These are phyloP conservation scores for Colinus virginianus DNA, from an alignment of 2,113 vertebrate genomes.

Conservation along the genomic window DNA sequence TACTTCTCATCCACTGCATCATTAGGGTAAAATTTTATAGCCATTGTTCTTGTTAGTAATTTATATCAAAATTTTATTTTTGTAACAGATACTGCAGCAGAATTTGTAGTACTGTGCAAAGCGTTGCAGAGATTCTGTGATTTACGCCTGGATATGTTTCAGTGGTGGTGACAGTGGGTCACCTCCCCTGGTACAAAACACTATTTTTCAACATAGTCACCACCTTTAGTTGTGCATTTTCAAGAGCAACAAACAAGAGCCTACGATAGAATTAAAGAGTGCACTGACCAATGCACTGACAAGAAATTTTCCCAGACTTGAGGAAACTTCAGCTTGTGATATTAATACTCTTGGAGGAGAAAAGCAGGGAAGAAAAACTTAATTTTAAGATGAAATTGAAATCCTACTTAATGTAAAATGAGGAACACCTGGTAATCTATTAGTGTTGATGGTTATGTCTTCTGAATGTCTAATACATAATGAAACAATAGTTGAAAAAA, in stretches of 20 bases:
- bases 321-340: neutral
- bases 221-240: no score
- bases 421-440: no score
- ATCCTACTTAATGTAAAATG: no score
- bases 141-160: no score
- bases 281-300: neutral
- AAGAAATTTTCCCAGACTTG: neutral
- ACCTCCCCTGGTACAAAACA: no score
- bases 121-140: no score
- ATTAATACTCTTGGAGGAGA: neutral
- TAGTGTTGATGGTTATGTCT: no score
- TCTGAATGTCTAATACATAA: no score
- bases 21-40: neutral
- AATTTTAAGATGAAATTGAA: no score
- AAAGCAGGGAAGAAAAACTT: neutral
- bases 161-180: no score
- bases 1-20: neutral
- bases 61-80: neutral
- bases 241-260: no score
- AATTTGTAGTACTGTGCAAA: neutral
- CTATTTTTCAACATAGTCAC: no score
- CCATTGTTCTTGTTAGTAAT: neutral
- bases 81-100: neutral
- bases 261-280: neutral
- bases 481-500: neutral